Conservation (phyloP, 2,113 vertebrate species). For the Lepidothrix coronata region DNA sequence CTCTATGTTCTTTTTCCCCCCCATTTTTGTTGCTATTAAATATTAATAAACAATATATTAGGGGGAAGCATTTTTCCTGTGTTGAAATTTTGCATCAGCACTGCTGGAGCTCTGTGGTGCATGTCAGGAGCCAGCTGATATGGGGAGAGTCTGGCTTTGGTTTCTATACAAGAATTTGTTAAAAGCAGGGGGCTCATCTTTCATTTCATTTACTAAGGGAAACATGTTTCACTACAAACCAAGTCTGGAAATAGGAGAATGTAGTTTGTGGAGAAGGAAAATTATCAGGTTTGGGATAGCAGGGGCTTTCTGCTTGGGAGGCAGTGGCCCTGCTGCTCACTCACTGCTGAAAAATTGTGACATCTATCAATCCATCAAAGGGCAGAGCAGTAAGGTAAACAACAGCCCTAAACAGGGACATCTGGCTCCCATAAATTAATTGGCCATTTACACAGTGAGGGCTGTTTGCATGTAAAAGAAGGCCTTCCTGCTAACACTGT, state of each 20-base stretch:
- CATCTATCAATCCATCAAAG: constrained; percentile 61
- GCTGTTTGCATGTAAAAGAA: constrained; percentile 72
- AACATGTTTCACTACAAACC: neutral
- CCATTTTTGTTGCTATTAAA: neutral
- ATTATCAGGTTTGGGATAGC: neutral
- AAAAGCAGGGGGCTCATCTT: neutral
- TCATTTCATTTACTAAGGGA: neutral
- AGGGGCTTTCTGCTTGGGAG: constrained; percentile 22
- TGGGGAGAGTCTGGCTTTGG: neutral
- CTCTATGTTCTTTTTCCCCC: neutral
- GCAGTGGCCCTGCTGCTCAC: neutral
- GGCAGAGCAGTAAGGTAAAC: constrained; percentile 62
- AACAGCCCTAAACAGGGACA: constrained; percentile 34
- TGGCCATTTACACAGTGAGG: constrained; percentile 68
- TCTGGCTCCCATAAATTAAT: constrained; percentile 73
- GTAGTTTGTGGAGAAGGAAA: neutral
- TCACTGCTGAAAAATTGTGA: constrained; percentile 41
- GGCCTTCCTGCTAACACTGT: constrained; percentile 54
- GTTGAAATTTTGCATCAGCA: neutral
- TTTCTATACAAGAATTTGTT: neutral
- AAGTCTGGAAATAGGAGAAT: neutral
- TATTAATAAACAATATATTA: neutral
- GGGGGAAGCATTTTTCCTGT: neutral
- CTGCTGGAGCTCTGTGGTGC: neutral
- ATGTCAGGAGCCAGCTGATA: neutral